These are phyloP conservation scores for Xestia sexstrigata DNA, from an alignment of 2,888 invertebrate genomes.

Conservation along the genomic window DNA sequence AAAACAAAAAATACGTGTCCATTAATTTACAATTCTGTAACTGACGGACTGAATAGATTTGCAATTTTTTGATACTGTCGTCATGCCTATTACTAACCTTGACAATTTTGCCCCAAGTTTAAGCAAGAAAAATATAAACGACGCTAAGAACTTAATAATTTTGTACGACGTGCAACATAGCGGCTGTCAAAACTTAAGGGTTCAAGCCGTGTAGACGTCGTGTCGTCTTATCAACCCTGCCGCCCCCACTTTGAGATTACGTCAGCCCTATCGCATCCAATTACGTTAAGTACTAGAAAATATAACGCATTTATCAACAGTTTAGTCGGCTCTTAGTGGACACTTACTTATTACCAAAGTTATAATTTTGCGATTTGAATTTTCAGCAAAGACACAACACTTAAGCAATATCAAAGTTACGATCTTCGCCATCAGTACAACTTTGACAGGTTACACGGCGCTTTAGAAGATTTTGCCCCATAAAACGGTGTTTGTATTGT, in stretches of 20 bases:
- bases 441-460: background rate
- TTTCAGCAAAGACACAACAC: background rate
- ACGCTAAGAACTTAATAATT: constrained; percentile 11
- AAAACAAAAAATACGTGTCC: no score
- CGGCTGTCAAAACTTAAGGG: constrained; percentile 37
- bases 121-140: constrained; percentile 1
- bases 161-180: constrained; percentile 33
- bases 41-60: no score
- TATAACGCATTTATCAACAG: constrained; percentile 15
- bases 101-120: background rate
- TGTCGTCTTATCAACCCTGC: constrained; percentile 18
- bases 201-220: constrained; percentile 19
- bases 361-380: background rate
- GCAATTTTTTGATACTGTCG: no score
- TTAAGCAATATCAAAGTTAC: background rate
- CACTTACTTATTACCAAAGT: background rate
- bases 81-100: no score
- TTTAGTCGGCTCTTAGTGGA: constrained; percentile 1
- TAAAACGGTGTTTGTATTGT: background rate
- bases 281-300: constrained; percentile 18
- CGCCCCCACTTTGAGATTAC: constrained; percentile 24
- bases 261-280: constrained; percentile 30
- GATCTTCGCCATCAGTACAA: background rate
- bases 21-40: no score
- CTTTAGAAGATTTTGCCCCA: background rate